Evolutionary conservation across 2,113 vertebrate species (phyloP), one percentile per base, ranked within the genome.

Genomic region (Labrus mixtus): DNA sequence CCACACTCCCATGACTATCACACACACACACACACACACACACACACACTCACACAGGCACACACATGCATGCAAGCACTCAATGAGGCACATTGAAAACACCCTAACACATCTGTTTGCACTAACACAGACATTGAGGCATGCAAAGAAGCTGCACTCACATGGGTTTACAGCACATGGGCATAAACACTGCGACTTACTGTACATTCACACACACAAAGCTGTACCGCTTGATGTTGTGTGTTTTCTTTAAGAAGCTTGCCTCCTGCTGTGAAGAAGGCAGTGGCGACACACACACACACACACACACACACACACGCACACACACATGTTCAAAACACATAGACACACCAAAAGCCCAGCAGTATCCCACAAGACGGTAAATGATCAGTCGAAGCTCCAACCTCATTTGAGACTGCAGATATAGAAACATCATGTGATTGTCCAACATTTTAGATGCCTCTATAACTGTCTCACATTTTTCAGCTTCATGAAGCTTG

Each of bases 191-290:
- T 22, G 67, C 11, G 51, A 70, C 73, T 76, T 64, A 76, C 68
- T 33, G 29, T 33, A 33, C 6, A 75, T 22, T 56, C 25, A 65
- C 46, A 54, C 73, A 62, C 77, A 69, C 76, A 79, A 75, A 83
- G 77, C 17, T 16, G 50, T 15, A 4, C 66, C 6, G 71, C 81
- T 81, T 45, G 59, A 86, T 88, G 72, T 83, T 69, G 76, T 83
- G 83, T 72, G 79, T 68, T 89, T 84, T 77, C 82, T 75, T 78
- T 83, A 84, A 89, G 86, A 88, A 76, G 86, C 77, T 83, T 43
- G 81, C 41, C 77, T 83, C 83, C 67, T 79, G 78, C 83, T 76
- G 83, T 6, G 78, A 83, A 70, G 60, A 64, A 36, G n/a, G 76
- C 66, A 51, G 50, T 62, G 58, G 15, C 59, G 54, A 57, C 69